Evolutionary conservation across 2,888 invertebrate species (phyloP).

Genomic region (Zelleria hepariella): DNA sequence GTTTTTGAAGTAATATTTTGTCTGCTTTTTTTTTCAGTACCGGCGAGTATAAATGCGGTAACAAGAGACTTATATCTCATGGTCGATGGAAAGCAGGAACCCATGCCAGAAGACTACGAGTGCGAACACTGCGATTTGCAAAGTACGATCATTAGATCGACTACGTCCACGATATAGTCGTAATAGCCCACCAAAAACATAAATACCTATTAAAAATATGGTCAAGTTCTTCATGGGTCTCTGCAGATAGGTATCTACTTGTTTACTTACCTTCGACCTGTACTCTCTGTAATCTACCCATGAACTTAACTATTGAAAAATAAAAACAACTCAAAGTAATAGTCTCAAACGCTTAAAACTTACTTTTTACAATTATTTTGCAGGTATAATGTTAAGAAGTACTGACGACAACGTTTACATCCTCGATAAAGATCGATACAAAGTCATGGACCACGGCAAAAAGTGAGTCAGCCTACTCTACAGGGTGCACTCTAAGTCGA

Average conservation of each 20-base stretch:
- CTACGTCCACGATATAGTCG: background rate
- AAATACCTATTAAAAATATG: background rate
- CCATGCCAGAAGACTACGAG: no score
- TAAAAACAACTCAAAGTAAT: background rate
- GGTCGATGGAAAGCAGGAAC: no score
- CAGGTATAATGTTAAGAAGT: background rate
- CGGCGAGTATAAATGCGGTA: background rate
- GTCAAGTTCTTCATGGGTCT: background rate
- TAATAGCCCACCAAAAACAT: background rate
- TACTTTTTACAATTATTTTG: background rate
- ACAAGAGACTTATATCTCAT: background rate
- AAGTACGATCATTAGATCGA: background rate
- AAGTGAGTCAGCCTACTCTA: no score
- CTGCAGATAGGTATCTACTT: background rate
- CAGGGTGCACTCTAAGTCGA: no score
- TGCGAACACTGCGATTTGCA: no score
- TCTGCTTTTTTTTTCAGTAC: no score
- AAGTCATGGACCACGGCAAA: background rate
- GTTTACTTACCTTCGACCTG: no score
- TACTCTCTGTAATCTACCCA: no score
- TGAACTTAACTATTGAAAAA: no score
- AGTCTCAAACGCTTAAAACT: background rate
- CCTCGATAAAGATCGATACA: background rate
- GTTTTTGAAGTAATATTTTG: no score
- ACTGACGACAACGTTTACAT: background rate